Percentiles rank a stretch among this genome's conserved stretches.
phyloP scores from a whole-genome alignment of 2,113 vertebrate species.

The Hyla sarda region DNA sequence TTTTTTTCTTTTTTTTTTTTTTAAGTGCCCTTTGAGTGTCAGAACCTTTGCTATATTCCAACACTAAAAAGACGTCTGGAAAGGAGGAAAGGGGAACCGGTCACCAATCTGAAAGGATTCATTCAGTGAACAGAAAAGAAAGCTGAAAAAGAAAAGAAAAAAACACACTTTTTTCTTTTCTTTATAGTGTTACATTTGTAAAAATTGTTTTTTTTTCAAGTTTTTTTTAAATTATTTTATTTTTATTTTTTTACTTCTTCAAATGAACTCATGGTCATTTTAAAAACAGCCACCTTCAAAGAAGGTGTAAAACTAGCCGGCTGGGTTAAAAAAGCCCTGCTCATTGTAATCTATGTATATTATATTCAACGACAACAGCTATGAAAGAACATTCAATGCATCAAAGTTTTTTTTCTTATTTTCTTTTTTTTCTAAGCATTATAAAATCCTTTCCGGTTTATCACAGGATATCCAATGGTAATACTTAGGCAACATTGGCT shows the following conservation, averaged over 20 bases:
- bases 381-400: conserved; percentile 92
- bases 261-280: conserved; percentile 88
- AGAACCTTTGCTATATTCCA: conserved; percentile 53
- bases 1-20: conserved; percentile 73
- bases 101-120: conserved; percentile 88
- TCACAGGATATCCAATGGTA: conserved; percentile 93
- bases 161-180: conserved; percentile 76
- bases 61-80: conserved; percentile 48
- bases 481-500: conserved; percentile 99
- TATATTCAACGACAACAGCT: conserved; percentile 89
- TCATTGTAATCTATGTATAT: conserved; percentile 88
- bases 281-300: conserved; percentile 97
- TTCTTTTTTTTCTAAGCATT: conserved; percentile 84
- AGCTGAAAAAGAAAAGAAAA: conserved; percentile 77
- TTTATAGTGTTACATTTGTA: conserved; percentile 81
- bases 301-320: conserved; percentile 94
- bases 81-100: conserved; percentile 69
- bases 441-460: conserved; percentile 92
- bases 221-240: conserved; percentile 62
- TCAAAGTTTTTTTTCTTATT: conserved; percentile 82
- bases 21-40: conserved; percentile 35
- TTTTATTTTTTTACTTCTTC: conserved; percentile 79
- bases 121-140: conserved; percentile 65
- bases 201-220: conserved; percentile 75
- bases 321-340: conserved; percentile 88